Evolutionary conservation across 2,113 vertebrate species (phyloP).

Genomic region (Pedionomus torquatus): DNA sequence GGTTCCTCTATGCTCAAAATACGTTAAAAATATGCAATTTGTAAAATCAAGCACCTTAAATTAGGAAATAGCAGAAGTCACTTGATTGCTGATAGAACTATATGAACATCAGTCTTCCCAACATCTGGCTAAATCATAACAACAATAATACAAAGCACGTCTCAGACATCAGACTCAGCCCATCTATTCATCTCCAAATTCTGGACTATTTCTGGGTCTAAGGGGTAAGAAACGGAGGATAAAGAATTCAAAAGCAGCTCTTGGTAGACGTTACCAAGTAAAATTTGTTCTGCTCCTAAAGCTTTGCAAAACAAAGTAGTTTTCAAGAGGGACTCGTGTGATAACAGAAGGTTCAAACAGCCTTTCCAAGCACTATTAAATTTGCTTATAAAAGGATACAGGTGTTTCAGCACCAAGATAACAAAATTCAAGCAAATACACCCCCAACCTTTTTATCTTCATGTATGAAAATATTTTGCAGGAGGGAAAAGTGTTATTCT

Average conservation of each 20-base stretch:
- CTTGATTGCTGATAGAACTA: too few species aligned
- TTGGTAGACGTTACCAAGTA: neutral
- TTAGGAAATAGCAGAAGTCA: too few species aligned
- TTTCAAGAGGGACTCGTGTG: neutral
- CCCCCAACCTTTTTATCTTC: neutral
- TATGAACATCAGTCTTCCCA: neutral
- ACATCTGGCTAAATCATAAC: neutral
- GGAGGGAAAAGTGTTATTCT: neutral
- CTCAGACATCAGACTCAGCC: neutral
- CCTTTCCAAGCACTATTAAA: neutral
- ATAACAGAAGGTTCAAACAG: neutral
- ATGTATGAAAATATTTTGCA: rapidly evolving
- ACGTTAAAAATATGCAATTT: too few species aligned
- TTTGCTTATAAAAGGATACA: neutral
- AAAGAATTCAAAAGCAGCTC: neutral
- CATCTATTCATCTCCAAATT: neutral
- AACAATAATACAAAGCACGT: rapidly evolving
- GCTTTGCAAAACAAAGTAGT: neutral
- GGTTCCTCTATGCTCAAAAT: too few species aligned
- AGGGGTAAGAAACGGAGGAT: neutral
- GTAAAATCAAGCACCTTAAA: too few species aligned
- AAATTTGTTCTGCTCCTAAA: neutral
- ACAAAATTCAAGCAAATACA: neutral
- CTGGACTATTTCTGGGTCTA: neutral
- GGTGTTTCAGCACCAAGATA: neutral